Base-by-base conservation (phyloP, 1,140 invertebrate species). In the Scaptodrosophila lebanonensis region DNA sequence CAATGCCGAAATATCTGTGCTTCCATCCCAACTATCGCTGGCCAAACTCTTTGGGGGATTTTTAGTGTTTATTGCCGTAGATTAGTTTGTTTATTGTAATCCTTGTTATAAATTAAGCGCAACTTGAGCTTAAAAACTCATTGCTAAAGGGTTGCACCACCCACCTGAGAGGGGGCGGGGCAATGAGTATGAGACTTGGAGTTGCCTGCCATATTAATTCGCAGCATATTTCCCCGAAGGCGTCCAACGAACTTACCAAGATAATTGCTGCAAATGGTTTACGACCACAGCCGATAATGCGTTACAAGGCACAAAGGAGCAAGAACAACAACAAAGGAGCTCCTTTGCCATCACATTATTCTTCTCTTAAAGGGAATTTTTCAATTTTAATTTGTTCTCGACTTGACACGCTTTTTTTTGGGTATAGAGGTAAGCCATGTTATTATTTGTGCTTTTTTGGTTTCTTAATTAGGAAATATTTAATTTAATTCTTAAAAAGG, bases 71-170 rank as follows among this genome's bases (percentile, higher is more conserved):
- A 82, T 82, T 82, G 76, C 66, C 70, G 22, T 63, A 82, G 75
- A 82, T 82, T 82, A 82, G 76, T 83, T 82, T 83, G 75, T 82
- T 82, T 82, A 82, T 83, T 82, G 75, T 82, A 82, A 82, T 83
- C 75, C 76, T 75, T 39, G 76, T 75, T 82, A 75, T 82, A 82
- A 82, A 82, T 82, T 82, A 79, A 73, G 73, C 65, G 63, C 59
- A 79, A 79, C 75, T 79, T 79, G 65, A 56, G 75, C 73, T 71
- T 57, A 68, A 76, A 66, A 66, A 76, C 66, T 76, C 66, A 58
- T 75, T 53, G 59, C 35, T 13, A 60, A 77, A 79, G 64, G 72
- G 73, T 67, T 79, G 54, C 33, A 8, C 22, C 3, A 25, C 22
- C 22, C 45, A 36, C n/a, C 32, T 36, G 18, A 27, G 7, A 11